These are phyloP conservation scores for Festucalex cinctus DNA, from an alignment of 2,113 vertebrate species.

Conservation along the genomic window DNA sequence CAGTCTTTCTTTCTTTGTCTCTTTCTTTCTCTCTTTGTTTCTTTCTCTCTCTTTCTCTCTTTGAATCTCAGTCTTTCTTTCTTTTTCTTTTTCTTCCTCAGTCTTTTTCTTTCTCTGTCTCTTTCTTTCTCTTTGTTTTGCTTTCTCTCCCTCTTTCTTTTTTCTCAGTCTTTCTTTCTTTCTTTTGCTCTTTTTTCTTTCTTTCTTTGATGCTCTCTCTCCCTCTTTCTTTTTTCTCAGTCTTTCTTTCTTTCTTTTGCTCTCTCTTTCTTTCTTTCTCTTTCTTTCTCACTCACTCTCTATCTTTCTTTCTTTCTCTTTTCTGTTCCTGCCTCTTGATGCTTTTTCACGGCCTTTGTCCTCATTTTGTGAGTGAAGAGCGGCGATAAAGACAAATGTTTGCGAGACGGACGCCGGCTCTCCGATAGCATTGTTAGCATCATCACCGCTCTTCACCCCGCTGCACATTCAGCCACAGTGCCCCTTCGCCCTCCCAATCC, in stretches of 20 bases:
- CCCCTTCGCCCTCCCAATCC: conserved; percentile 46
- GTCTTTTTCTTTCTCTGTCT: no score
- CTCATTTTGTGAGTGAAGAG: conserved; percentile 59
- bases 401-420: conserved; percentile 56
- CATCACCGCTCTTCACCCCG: conserved; percentile 69
- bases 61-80: no score
- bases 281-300: no score
- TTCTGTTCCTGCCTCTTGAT: conserved; percentile 30
- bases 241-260: conserved; percentile 14
- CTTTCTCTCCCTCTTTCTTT: no score
- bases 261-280: no score
- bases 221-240: no score
- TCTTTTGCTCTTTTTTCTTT: conserved; percentile 24
- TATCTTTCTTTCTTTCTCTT: conserved; percentile 15
- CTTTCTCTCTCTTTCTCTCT: conserved; percentile 12
- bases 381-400: conserved; percentile 62
- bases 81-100: no score
- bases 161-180: conserved; percentile 11
- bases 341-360: conserved; percentile 46
- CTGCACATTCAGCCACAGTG: conserved; percentile 59
- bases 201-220: conserved; percentile 26
- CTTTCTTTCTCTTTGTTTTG: conserved; percentile 1
- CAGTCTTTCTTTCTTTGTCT: no score
- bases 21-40: neutral
- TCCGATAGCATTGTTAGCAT: conserved; percentile 74